A percentile compares a stretch with the other conserved stretches of the same genome.
phyloP scores from a whole-genome alignment of 2,113 vertebrate genomes.

The Ageneiosus marmoratus region DNA sequence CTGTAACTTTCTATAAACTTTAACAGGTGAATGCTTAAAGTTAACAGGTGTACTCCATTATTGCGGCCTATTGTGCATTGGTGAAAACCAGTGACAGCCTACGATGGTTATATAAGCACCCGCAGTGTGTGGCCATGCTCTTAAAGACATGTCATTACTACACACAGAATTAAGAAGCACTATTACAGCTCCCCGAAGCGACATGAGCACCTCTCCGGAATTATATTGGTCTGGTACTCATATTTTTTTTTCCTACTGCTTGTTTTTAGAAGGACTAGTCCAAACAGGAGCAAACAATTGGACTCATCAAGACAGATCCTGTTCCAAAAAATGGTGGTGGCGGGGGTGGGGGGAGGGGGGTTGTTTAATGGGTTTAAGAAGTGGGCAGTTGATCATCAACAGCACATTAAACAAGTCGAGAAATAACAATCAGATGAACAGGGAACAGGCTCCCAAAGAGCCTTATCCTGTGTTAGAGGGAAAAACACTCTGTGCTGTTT shows the following conservation, averaged over 20 bases:
- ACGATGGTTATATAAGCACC: constrained; percentile 1
- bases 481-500: constrained; percentile 18
- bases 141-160: constrained; percentile 46
- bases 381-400: constrained; percentile 35
- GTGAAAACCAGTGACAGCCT: neutral
- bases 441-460: constrained; percentile 10
- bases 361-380: neutral
- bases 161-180: neutral
- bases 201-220: constrained; percentile 40
- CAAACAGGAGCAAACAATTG: constrained; percentile 55
- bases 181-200: neutral
- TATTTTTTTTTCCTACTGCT: constrained; percentile 48
- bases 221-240: constrained; percentile 46
- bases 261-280: constrained; percentile 46
- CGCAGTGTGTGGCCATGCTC: constrained; percentile 51
- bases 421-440: constrained; percentile 40
- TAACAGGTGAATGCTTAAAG: constrained; percentile 49
- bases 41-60: constrained; percentile 54
- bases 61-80: constrained; percentile 40
- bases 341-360: too few relatives aligned
- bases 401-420: constrained; percentile 21
- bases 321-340: constrained; percentile 4
- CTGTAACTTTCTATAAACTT: constrained; percentile 32
- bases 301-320: constrained; percentile 55
- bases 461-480: constrained; percentile 32